Conservation (phyloP, 2,113 vertebrate genomes). For the Brevimyrus niger region DNA sequence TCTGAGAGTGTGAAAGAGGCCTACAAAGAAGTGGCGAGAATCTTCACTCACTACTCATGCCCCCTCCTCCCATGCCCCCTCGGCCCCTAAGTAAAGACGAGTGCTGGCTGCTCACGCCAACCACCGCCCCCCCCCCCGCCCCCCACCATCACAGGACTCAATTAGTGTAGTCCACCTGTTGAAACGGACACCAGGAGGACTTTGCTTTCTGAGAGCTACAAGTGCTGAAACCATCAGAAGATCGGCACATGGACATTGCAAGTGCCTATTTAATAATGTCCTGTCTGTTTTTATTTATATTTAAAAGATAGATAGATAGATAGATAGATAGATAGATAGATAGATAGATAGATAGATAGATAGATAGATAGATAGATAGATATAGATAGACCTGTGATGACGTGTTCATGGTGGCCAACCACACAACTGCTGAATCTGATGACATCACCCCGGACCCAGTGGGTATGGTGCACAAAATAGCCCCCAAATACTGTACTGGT, state of each 20-base stretch:
- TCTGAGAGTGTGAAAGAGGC: conserved; percentile 74
- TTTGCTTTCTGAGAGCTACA: conserved; percentile 47
- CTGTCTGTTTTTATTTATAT: background rate
- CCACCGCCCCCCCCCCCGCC: conserved; percentile 69
- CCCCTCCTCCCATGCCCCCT: conserved; percentile 30
- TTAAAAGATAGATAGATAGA: background rate
- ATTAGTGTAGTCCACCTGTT: conserved; percentile 75
- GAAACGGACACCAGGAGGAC: conserved; percentile 54
- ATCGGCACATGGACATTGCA: background rate
- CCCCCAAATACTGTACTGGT: conserved; percentile 48
- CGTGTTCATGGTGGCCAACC: background rate
- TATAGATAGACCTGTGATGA: background rate
- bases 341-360: no score
- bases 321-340: no score
- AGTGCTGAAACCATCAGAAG: background rate
- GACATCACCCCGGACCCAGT: background rate
- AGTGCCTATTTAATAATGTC: background rate
- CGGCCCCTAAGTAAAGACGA: conserved; percentile 31
- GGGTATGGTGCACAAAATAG: background rate
- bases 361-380: no score
- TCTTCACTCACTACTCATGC: conserved; percentile 81
- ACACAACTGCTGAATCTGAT: background rate
- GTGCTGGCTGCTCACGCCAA: conserved; percentile 84
- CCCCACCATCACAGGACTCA: conserved; percentile 64
- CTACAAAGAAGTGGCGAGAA: conserved; percentile 79